Percentiles rank a stretch among this genome's conserved stretches.
These are phyloP conservation scores for Dichetophora obliterata DNA, from an alignment of 2,888 invertebrate species.

Conservation along the genomic window DNA sequence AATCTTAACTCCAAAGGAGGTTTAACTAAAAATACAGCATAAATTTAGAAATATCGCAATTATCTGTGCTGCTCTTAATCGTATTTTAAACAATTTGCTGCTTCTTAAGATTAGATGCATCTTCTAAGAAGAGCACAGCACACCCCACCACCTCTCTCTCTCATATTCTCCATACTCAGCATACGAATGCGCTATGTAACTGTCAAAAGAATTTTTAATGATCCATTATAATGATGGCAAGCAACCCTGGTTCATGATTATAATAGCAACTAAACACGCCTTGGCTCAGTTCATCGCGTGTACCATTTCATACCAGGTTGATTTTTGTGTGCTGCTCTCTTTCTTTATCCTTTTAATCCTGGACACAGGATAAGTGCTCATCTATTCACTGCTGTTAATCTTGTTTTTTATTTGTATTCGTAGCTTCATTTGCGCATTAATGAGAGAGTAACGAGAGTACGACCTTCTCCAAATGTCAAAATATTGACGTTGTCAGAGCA, in stretches of 20 bases:
- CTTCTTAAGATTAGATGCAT: too few species aligned
- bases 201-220: slow-evolving; percentile 57
- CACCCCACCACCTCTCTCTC: neutral
- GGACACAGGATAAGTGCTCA: neutral
- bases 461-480: too few species aligned
- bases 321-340: neutral
- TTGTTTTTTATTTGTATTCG: neutral
- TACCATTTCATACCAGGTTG: neutral
- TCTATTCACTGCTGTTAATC: neutral
- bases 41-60: too few species aligned
- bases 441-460: neutral
- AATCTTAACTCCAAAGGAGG: neutral
- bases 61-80: too few species aligned
- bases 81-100: too few species aligned
- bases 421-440: slow-evolving; percentile 2
- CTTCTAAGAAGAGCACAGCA: neutral
- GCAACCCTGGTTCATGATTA: slow-evolving; percentile 38
- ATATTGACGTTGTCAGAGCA: too few species aligned
- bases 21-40: too few species aligned
- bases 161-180: slow-evolving; percentile 33
- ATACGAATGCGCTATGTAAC: slow-evolving; percentile 7
- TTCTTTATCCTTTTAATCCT: neutral
- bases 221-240: slow-evolving; percentile 63
- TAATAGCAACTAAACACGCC: too few species aligned
- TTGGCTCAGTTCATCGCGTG: too few species aligned